Evolutionary conservation across 2,113 vertebrate species (phyloP).

Genomic region (Patagioenas fasciata): DNA sequence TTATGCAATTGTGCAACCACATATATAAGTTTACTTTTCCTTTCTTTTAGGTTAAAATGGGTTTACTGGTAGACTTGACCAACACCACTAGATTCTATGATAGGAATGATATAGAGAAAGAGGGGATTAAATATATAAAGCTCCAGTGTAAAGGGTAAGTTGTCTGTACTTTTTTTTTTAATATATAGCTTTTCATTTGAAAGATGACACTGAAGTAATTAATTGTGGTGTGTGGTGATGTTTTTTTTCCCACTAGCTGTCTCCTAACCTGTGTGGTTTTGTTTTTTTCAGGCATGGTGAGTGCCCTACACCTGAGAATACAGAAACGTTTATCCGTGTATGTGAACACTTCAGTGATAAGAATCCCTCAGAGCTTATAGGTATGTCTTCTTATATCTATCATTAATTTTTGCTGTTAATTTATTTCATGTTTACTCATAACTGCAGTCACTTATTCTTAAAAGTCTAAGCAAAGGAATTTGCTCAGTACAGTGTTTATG

Average conservation of each 20-base stretch:
- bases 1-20: neutral
- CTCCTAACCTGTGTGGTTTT: slow-evolving; percentile 21
- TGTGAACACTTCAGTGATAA: slow-evolving; percentile 92
- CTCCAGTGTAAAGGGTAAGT: slow-evolving; percentile 96
- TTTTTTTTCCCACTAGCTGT: neutral
- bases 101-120: slow-evolving; percentile 92
- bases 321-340: slow-evolving; percentile 87
- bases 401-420: neutral
- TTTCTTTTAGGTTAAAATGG: slow-evolving; percentile 92
- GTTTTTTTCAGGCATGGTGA: slow-evolving; percentile 87
- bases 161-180: neutral
- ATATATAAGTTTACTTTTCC: neutral
- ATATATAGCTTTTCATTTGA: slow-evolving; percentile 2
- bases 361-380: slow-evolving; percentile 93
- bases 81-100: slow-evolving; percentile 97
- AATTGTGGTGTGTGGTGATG: neutral
- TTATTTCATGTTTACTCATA: neutral
- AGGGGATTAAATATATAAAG: slow-evolving; percentile 93
- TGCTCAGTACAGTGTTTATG: neutral
- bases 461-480: neutral
- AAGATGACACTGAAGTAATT: neutral
- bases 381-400: slow-evolving; percentile 64
- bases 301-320: slow-evolving; percentile 89
- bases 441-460: neutral
- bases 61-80: slow-evolving; percentile 93